phyloP scores from a whole-genome alignment of 1,140 invertebrate species.

The Megalopta genalis region DNA sequence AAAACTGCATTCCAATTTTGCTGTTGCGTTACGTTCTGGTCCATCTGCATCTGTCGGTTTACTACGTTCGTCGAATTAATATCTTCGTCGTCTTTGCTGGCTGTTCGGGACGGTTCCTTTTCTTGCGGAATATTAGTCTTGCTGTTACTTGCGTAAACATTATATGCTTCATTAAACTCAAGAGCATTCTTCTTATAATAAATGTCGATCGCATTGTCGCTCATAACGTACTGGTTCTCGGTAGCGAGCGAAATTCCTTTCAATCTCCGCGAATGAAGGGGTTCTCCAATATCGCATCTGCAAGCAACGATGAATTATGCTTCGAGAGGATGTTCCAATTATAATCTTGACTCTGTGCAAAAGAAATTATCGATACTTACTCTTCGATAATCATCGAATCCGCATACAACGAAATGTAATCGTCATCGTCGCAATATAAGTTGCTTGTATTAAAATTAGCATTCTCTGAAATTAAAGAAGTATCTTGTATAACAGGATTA shows the following conservation, averaged over 20 bases:
- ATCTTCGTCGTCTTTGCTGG: no score
- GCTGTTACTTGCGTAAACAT: neutral
- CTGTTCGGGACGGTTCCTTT: neutral
- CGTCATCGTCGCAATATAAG: neutral
- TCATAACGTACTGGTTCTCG: constrained; percentile 27
- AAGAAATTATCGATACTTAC: constrained; percentile 37
- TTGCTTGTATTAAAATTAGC: neutral
- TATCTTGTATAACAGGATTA: neutral
- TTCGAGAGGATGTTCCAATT: no score
- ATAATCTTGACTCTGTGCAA: neutral
- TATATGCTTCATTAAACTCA: constrained; percentile 38
- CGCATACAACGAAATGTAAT: constrained; percentile 49
- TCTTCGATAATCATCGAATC: constrained; percentile 14
- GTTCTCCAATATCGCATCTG: constrained; percentile 6
- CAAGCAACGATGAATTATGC: constrained; percentile 9
- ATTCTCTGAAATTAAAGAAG: neutral
- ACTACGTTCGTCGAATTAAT: no score
- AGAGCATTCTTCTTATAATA: neutral
- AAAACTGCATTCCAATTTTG: neutral
- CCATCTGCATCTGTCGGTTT: neutral
- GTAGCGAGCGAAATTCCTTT: neutral
- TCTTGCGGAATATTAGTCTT: neutral
- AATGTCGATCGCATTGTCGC: constrained; percentile 20
- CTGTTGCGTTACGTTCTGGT: no score
- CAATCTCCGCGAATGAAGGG: neutral